Base-by-base conservation (phyloP, 2,797 vertebrate genomes). In the Gymnopithys bicolor region DNA sequence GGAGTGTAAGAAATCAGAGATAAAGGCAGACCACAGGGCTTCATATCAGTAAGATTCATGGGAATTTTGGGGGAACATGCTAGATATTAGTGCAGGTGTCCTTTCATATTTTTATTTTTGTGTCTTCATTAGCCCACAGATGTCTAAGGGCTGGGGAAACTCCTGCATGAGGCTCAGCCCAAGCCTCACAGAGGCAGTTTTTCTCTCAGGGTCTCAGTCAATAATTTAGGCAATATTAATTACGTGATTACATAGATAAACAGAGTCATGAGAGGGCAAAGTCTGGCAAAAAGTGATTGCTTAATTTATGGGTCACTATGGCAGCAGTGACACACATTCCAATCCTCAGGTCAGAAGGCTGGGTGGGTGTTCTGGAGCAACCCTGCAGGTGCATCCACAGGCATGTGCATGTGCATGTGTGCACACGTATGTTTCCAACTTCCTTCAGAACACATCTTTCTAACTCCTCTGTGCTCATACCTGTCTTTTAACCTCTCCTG, bases 331-430 rank as follows among this genome's bases (percentile, higher is more conserved):
- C 48, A 78, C 56, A 45, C 19, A 11, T 7, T 35, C 41, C 46
- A 56, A 59, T 48, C 28, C 23, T 55, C 11, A 8, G 21, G 30
- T 81, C 63, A 56, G 27, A 52, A 79, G 23, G 5, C 27, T n/a
- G 56, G 41, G 19, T 46, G 60, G 71, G 28, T 37, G 19, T 48
- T 89, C 67, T 1, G 1, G 49, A 92, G 22, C 35, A 71, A 6
- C 3, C 8, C 27, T 39, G 41, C 46, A 85, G 28, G 33, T 74
- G 33, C 21, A 15, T 23, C 33, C 0, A 2, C 15, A 22, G 13
- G 49, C 23, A 52, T 8, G 28, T 0, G 0, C 23, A 52, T 8
- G 28, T 0, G 0, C 24, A 46, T 5, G 7, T 27, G 15, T 49
- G 35, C 59, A 63, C 58, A 62, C 68, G 59, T 19, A 33, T 0